A percentile compares a stretch with the other conserved stretches of the same genome.
Conservation (phyloP, 2,888 invertebrate genomes). For the Platerodrilus igneus region DNA sequence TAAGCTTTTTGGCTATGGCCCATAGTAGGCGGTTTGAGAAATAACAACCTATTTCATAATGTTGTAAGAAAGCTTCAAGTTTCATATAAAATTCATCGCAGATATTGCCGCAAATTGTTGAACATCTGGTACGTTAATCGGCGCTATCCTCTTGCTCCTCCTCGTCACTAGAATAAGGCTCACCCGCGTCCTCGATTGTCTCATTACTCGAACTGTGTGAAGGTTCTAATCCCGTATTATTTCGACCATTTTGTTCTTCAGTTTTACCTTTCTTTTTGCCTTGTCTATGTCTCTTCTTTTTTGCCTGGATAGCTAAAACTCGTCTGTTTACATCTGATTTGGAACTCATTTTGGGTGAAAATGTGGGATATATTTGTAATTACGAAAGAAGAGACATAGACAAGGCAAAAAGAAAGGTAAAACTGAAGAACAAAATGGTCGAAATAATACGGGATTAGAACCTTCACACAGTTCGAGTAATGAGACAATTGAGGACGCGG, state of each 20-base stretch:
- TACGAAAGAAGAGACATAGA: conserved; percentile 88
- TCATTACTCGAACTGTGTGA: conserved; percentile 80
- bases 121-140: conserved; percentile 96
- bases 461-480: conserved; percentile 78
- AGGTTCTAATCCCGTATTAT: conserved; percentile 58
- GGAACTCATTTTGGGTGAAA: conserved; percentile 73
- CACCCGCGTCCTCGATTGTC: conserved; percentile 69
- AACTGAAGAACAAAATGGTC: conserved; percentile 51
- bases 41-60: too few relatives aligned
- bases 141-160: conserved; percentile 97
- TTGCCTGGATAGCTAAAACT: conserved; percentile 86
- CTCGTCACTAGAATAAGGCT: conserved; percentile 78
- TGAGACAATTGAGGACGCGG: conserved; percentile 71
- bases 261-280: conserved; percentile 79
- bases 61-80: too few relatives aligned
- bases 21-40: too few relatives aligned
- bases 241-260: conserved; percentile 49
- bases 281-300: conserved; percentile 87
- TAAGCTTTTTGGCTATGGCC: too few relatives aligned
- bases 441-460: conserved; percentile 54
- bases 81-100: too few relatives aligned
- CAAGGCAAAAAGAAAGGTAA: conserved; percentile 80
- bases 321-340: conserved; percentile 89
- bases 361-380: too few relatives aligned
- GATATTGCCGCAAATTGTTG: too few relatives aligned